Evolutionary conservation across 2,113 vertebrate genomes (phyloP), one percentile per base, ranked within the genome.

Genomic region (Platichthys stellatus): DNA sequence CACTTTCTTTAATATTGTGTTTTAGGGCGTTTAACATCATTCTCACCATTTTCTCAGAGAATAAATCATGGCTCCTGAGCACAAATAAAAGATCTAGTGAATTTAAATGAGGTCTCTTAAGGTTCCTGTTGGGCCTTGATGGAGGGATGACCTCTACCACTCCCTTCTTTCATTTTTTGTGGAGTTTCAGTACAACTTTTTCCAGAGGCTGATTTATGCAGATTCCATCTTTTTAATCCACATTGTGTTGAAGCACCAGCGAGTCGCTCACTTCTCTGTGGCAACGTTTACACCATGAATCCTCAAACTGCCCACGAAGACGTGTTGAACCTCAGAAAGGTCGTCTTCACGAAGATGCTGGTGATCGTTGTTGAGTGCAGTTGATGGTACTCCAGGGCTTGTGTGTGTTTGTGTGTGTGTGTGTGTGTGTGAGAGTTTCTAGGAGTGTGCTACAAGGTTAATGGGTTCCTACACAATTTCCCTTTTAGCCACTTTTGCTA

Each of bases 381-480:
- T 12, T 59, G 57, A 21, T 11, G 5, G 28, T 57, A 59, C 63
- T 23, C 9, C 51, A 24, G 15, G 21, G 66, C 18, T 20, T 4
- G n/a, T 69, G 45, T 56, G 8, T 61, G 54, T 45, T 26, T n/a
- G 18, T 49, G 49, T 62, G 53, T 71, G n/a, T 54, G 3, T 21
- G n/a, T 21, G n/a, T 11, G 6, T 54, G 24, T 72, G 17, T n/a
- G n/a, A 72, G 53, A 54, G n/a, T 72, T 12, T 72, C 43, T 63
- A 23, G 23, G 23, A 10, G 28, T 26, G 26, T 53, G 69, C 54
- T 67, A 68, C 61, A 76, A 63, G 57, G 57, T 18, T 78, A 76
- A 82, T 74, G 53, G 66, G 2, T 64, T 76, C 62, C 85, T 64
- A 74, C 82, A 83, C 68, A 12, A 67, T 64, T 84, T 83, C 71